A percentile compares a stretch with the other conserved stretches of the same genome.
Conservation (phyloP, 2,888 invertebrate genomes). For the Amiota communis region DNA sequence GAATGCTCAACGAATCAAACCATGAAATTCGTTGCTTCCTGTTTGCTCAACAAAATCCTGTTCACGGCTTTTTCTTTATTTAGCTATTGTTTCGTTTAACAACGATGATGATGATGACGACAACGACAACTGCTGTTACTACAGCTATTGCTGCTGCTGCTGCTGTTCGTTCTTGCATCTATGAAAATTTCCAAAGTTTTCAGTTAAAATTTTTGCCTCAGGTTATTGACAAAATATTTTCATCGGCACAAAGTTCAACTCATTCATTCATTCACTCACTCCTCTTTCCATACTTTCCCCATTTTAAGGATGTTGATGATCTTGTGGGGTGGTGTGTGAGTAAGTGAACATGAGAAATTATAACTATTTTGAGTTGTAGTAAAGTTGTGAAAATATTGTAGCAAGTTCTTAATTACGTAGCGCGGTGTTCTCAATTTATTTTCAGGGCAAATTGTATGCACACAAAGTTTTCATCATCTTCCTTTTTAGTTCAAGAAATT, state of each 20-base stretch:
- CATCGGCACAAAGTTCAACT: slow-evolving; percentile 47
- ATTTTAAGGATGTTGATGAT: neutral
- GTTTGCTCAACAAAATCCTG: slow-evolving; percentile 53
- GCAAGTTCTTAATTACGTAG: slow-evolving; percentile 16
- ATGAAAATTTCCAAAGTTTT: slow-evolving; percentile 61
- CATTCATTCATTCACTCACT: neutral
- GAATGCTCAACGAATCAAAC: slow-evolving; percentile 13
- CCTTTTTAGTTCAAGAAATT: neutral
- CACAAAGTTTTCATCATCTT: slow-evolving; percentile 2
- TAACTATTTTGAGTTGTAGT: slow-evolving; percentile 47
- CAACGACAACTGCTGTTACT: slow-evolving; percentile 47
- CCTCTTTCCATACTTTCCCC: no score
- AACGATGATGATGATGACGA: no score
- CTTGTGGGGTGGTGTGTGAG: slow-evolving; percentile 44
- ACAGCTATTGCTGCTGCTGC: no score
- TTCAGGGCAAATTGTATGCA: slow-evolving; percentile 1
- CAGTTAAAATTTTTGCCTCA: slow-evolving; percentile 37
- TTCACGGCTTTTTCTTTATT: slow-evolving; percentile 3
- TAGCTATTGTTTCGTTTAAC: no score
- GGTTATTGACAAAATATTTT: slow-evolving; percentile 57
- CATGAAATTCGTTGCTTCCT: slow-evolving; percentile 63
- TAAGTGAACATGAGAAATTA: slow-evolving; percentile 50
- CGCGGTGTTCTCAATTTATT: slow-evolving; percentile 18
- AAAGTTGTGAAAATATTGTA: slow-evolving; percentile 44
- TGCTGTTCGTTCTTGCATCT: no score